These are phyloP conservation scores for Meandrusa payeni DNA, from an alignment of 2,888 invertebrate genomes.

Conservation along the genomic window DNA sequence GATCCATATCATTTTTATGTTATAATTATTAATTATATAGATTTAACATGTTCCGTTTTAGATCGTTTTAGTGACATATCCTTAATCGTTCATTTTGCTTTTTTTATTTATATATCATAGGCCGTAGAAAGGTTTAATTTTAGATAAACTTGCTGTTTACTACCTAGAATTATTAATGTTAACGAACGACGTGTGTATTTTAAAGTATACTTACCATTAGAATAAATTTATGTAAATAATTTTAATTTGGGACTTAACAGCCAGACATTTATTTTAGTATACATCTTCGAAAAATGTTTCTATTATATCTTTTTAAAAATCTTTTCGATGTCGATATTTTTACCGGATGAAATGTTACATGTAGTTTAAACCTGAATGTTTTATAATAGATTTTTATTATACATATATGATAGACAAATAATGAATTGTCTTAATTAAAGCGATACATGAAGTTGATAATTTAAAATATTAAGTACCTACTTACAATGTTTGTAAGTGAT, in stretches of 20 bases:
- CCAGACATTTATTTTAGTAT: conserved; percentile 46
- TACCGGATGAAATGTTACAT: conserved; percentile 20
- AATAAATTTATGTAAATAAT: conserved; percentile 44
- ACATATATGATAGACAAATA: conserved; percentile 1
- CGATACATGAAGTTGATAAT: conserved; percentile 1
- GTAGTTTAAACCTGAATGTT: conserved; percentile 10
- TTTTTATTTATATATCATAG: conserved; percentile 46
- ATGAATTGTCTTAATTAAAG: conserved; percentile 6
- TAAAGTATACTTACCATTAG: conserved; percentile 37
- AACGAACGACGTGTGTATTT: conserved; percentile 48
- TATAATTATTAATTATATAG: conserved; percentile 17
- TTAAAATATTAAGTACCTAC: background rate
- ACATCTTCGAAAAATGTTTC: conserved; percentile 23
- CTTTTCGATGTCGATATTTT: conserved; percentile 25
- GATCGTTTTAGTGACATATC: conserved; percentile 31
- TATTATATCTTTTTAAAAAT: conserved; percentile 25
- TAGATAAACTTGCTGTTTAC: conserved; percentile 50
- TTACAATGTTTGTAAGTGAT: conserved; percentile 7
- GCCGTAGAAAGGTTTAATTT: conserved; percentile 49
- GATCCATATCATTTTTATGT: conserved; percentile 73
- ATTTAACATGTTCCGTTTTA: conserved; percentile 21
- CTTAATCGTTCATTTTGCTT: conserved; percentile 39
- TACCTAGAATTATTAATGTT: conserved; percentile 57
- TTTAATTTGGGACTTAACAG: conserved; percentile 50
- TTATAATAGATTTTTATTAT: conserved; percentile 15